These are phyloP conservation scores for Rhinogobius similis DNA, from an alignment of 2,113 vertebrate species.

Conservation along the genomic window DNA sequence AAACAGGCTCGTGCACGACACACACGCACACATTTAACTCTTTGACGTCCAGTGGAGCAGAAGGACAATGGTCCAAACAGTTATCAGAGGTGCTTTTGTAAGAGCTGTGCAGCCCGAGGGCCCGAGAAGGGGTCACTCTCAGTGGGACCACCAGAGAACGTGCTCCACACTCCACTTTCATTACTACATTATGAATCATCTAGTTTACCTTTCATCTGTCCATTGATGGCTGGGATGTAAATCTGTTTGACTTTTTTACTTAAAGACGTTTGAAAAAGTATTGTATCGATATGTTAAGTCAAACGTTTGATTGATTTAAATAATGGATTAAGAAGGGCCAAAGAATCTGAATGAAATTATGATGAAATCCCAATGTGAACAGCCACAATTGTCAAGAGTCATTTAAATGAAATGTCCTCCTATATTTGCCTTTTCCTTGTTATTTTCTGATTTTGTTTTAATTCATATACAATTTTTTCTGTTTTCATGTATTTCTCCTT, in stretches of 20 bases:
- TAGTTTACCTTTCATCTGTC: too few species aligned
- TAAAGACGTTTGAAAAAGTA: too few species aligned
- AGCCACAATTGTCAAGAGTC: too few species aligned
- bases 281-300: too few species aligned
- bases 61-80: constrained; percentile 52
- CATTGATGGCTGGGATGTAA: too few species aligned
- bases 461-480: too few species aligned
- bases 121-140: neutral
- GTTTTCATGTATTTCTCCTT: too few species aligned
- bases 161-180: neutral
- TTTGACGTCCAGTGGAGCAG: constrained; percentile 63
- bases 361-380: neutral
- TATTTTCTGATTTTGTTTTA: too few species aligned
- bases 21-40: constrained; percentile 49
- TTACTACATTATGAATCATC: neutral
- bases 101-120: constrained; percentile 29
- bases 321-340: neutral
- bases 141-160: neutral
- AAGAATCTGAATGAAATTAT: neutral
- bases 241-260: neutral
- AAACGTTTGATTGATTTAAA: too few species aligned
- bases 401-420: too few species aligned
- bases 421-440: too few species aligned
- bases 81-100: constrained; percentile 48
- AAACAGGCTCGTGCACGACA: constrained; percentile 7